A percentile compares a stretch with the other conserved stretches of the same genome.
Conservation (phyloP, 2,888 invertebrate species). For the Alsophila aescularia region DNA sequence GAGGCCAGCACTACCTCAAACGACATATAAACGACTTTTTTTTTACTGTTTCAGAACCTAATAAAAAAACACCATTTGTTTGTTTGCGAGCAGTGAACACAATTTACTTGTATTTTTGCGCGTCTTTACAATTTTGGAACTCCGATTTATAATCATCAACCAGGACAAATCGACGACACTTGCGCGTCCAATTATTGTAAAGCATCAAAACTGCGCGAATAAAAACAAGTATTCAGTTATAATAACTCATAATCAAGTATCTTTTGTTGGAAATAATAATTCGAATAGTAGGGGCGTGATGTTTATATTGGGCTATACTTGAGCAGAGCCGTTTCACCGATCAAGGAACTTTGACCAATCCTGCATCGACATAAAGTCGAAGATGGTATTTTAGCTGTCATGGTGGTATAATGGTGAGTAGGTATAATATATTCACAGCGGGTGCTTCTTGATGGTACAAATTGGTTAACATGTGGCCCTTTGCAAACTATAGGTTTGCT, state of each 20-base stretch:
- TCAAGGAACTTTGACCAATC: neutral
- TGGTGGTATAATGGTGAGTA: conserved; percentile 3
- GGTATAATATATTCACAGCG: conserved; percentile 77
- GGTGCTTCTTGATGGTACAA: conserved; percentile 71
- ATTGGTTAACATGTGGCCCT: conserved; percentile 76
- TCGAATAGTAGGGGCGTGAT: conserved; percentile 62
- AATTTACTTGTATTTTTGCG: no score
- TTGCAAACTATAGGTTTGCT: conserved; percentile 31
- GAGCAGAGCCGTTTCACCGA: neutral
- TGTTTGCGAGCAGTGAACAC: no score
- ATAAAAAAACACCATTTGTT: no score
- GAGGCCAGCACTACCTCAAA: no score
- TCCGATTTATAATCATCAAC: neutral
- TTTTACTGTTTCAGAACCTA: no score
- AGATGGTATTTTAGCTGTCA: neutral
- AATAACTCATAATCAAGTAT: conserved; percentile 73
- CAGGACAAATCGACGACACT: conserved; percentile 24
- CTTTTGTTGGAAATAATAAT: conserved; percentile 74
- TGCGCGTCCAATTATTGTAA: conserved; percentile 33
- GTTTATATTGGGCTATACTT: conserved; percentile 27
- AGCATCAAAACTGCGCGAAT: conserved; percentile 33
- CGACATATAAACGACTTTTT: no score
- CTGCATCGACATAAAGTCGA: neutral
- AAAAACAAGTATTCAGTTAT: conserved; percentile 41
- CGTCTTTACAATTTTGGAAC: neutral